Percentiles rank a stretch among this genome's conserved stretches.
Conservation (phyloP, 2,797 vertebrate species). For the Hyperoplus immaculatus region DNA sequence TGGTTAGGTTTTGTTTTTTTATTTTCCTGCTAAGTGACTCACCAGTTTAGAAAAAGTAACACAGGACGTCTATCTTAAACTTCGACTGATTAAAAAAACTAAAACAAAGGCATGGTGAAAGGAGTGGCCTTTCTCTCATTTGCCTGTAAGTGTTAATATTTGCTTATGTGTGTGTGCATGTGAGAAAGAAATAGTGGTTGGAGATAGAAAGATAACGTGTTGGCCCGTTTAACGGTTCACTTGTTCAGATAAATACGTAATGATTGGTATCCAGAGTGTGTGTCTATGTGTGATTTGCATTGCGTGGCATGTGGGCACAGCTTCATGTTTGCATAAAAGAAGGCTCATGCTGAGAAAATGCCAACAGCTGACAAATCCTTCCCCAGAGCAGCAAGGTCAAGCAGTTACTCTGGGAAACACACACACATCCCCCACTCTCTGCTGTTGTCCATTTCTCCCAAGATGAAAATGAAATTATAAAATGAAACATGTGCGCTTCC, state of each 20-base stretch:
- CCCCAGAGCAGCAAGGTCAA: conserved; percentile 60
- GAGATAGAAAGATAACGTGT: conserved; percentile 15
- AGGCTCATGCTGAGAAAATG: conserved; percentile 60
- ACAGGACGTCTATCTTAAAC: neutral
- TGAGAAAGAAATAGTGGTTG: neutral
- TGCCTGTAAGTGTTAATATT: conserved; percentile 8
- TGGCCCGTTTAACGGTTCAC: conserved; percentile 26
- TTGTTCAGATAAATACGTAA: conserved; percentile 33
- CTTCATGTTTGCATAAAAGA: conserved; percentile 70
- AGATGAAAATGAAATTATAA: conserved; percentile 20
- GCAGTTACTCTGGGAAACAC: conserved; percentile 28
- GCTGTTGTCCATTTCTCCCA: conserved; percentile 28
- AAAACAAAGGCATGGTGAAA: conserved; percentile 6
- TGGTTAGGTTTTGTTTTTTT: conserved; percentile 23
- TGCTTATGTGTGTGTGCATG: conserved; percentile 16
- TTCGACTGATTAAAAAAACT: neutral
- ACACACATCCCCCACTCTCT: conserved; percentile 24
- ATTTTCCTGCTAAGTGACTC: conserved; percentile 9
- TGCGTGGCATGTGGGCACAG: conserved; percentile 39
- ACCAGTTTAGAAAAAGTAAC: neutral
- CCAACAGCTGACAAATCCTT: conserved; percentile 64
- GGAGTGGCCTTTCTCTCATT: conserved; percentile 3
- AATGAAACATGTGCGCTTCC: conserved; percentile 18
- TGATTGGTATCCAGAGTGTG: conserved; percentile 30
- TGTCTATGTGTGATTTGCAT: conserved; percentile 31